Conservation (phyloP, 2,888 invertebrate species). For the Trachelus troglodyta region DNA sequence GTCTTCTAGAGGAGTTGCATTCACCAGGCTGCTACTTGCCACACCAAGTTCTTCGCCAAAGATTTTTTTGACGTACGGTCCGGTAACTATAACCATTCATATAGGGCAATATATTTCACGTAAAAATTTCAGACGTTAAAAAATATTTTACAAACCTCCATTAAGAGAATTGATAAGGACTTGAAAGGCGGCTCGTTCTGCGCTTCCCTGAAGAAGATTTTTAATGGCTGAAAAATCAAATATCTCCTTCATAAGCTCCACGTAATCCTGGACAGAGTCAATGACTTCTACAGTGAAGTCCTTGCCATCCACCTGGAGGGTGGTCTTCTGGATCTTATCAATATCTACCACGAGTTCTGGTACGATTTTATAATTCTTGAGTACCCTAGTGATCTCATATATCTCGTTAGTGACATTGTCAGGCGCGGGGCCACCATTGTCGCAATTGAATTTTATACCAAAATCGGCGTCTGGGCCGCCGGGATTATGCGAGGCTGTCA, state of each 20-base stretch:
- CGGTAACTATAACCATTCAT: conserved; percentile 80
- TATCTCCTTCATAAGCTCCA: conserved; percentile 92
- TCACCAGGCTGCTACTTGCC: conserved; percentile 76
- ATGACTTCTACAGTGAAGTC: conserved; percentile 88
- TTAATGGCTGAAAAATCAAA: conserved; percentile 92
- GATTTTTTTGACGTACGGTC: conserved; percentile 92
- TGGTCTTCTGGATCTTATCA: conserved; percentile 71
- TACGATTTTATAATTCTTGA: conserved; percentile 84
- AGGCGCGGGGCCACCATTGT: conserved; percentile 98
- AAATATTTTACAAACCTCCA: conserved; percentile 75
- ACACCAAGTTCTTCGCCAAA: conserved; percentile 89
- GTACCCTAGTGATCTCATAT: conserved; percentile 81
- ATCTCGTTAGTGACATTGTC: conserved; percentile 91
- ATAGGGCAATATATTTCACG: not conserved
- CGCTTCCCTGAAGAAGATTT: conserved; percentile 77
- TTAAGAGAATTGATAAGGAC: conserved; percentile 94
- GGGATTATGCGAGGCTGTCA: conserved; percentile 99
- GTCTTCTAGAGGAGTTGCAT: conserved; percentile 87
- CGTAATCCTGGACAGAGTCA: conserved; percentile 91
- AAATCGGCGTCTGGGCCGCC: conserved; percentile 98
- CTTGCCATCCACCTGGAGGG: conserved; percentile 74
- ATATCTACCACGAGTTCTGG: conserved; percentile 83
- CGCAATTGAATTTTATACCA: conserved; percentile 98
- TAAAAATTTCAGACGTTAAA: conserved; percentile 14
- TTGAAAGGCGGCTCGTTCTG: conserved; percentile 78